These are phyloP conservation scores for Mellivora capensis DNA, from an alignment of 2,113 vertebrate species.

Conservation along the genomic window DNA sequence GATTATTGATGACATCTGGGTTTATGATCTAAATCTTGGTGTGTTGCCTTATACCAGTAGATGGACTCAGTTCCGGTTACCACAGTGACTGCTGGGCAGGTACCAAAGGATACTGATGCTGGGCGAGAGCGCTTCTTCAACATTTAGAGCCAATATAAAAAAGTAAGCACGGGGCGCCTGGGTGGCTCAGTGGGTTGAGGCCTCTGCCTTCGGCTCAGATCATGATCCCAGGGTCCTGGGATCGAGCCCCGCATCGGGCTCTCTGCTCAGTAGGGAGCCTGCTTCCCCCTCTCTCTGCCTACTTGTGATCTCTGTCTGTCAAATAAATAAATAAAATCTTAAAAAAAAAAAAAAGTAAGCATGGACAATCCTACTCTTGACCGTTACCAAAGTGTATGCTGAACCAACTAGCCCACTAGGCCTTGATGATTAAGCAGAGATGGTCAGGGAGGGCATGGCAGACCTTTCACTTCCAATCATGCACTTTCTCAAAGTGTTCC, in stretches of 20 bases:
- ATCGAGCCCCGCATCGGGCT: no score
- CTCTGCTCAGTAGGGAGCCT: no score
- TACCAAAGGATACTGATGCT: not conserved
- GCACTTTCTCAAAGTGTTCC: conserved; percentile 64
- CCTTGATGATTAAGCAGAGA: not conserved
- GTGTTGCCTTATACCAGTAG: not conserved
- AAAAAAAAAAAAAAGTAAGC: not conserved
- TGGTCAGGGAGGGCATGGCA: conserved; percentile 44
- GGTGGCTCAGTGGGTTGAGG: no score
- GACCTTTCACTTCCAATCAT: conserved; percentile 64
- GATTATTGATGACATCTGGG: not conserved
- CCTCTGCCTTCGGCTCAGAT: no score
- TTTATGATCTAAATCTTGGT: not conserved
- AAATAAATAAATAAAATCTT: no score
- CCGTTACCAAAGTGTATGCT: not conserved
- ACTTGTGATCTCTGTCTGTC: no score
- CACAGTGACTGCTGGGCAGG: not conserved
- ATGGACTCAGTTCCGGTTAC: not conserved
- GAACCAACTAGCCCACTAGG: not conserved
- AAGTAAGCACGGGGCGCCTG: not conserved
- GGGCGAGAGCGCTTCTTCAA: not conserved
- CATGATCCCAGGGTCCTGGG: no score
- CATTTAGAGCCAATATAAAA: not conserved
- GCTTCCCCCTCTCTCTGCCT: no score
- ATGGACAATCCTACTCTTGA: not conserved